Evolutionary conservation across 2,113 vertebrate genomes (phyloP), one percentile per base, ranked within the genome.

Genomic region (Gasterosteus nipponicus): DNA sequence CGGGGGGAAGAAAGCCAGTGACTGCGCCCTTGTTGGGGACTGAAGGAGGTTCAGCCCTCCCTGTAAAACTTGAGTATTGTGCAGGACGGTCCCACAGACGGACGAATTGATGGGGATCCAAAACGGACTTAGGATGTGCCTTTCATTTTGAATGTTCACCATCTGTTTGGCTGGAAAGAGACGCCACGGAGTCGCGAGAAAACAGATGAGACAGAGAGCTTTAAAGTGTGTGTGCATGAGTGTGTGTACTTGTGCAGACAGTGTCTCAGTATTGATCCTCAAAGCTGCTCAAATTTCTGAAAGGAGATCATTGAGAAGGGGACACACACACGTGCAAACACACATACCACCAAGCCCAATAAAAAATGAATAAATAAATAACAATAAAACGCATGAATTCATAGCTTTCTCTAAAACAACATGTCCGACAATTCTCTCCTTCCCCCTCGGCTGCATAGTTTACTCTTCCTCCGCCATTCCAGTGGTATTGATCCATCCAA

Each of bases 121-220:
- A 88, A 81, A 89, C 22, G 67, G 87, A 93, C 86, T 90, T 85
- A 78, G 82, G 85, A 89, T 86, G 84, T 91, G 89, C 92, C 22
- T 93, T 94, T 92, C 90, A 93, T 84, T 91, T 85, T 89, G 86
- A 91, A 88, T 90, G 84, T 85, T 89, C 79, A 58, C 93, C 90
- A 92, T 93, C 91, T 93, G 93, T 84, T 90, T 84, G 69, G 69
- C 77, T 84, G 86, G 75, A 90, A 88, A 89, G 83, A 84, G 78
- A 91, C 66, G 74, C 86, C 66, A 46, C 64, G 39, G 80, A 83
- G 86, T 38, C 75, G 72, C 83, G 78, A 83, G 85, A 87, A 88
- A 87, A 88, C 88, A 91, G 89, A 92, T 87, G 86, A 90, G 83
- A 88, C 84, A 81, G 80, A 75, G 80, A 67, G 79, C 29, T 35